Evolutionary conservation across 2,797 vertebrate genomes (phyloP), one percentile per base, ranked within the genome.

Genomic region (Megalops cyprinoides): DNA sequence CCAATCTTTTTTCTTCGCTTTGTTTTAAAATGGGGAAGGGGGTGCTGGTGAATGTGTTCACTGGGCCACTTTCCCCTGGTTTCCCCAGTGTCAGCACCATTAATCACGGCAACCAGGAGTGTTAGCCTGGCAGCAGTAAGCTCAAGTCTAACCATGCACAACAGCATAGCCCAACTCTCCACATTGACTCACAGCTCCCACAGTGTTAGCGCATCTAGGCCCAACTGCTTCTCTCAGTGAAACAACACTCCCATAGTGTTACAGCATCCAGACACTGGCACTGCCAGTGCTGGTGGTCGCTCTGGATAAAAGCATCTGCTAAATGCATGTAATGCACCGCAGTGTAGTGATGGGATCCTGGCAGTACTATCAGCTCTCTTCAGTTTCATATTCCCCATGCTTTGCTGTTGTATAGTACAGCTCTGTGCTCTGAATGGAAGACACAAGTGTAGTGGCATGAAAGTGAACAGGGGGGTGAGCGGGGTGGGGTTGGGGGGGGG

Each of bases 81-180:
- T 5, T 2, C 31, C 25, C 42, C 20, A 23, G 51, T 84, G 77
- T 81, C 65, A 48, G 78, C 20, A 81, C 88, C 90, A 91, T 92
- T 90, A 91, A 91, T 92, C 90, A 91, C 82, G 4, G 31, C 1
- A 15, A 1, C 20, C 7, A 79, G 81, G 77, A 49, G 85, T 88
- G 87, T 88, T 62, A 82, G 71, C 18, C 65, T 39, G 65, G 4
- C 20, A 20, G 65, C 34, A 23, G 2, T 25, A 31, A 8, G 65
- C 34, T 6, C 65, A 39, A 37, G 85, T 85, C 83, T 88, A 87
- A 91, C 89, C 87, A 77, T 74, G 84, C 74, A 85, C 83, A 88
- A 87, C 87, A 84, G 86, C 65, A 83, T 78, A 78, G 80, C 74
- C 82, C 82, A 77, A 56, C 46, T 53, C 10, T 69, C 15, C 65